These are phyloP conservation scores for Nymphalis c-album DNA, from an alignment of 2,888 invertebrate genomes.

Conservation along the genomic window DNA sequence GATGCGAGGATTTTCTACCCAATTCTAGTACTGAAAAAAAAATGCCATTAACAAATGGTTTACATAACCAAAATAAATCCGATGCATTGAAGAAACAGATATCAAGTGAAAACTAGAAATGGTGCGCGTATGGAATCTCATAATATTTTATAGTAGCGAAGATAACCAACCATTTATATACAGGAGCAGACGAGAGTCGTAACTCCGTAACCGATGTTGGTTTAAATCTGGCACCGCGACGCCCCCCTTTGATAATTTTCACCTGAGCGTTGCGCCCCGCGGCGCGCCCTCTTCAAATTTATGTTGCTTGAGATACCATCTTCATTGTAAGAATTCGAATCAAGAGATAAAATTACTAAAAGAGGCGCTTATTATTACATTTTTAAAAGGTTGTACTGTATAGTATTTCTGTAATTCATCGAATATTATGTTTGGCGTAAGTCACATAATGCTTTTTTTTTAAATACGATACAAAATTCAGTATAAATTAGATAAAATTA, in stretches of 20 bases:
- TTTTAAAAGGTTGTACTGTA: too few relatives aligned
- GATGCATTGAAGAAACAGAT: constrained; percentile 36
- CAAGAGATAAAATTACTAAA: constrained; percentile 50
- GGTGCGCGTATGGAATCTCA: constrained; percentile 32
- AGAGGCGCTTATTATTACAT: constrained; percentile 35
- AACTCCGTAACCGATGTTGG: constrained; percentile 61
- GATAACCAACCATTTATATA: constrained; percentile 45
- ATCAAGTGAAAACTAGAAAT: constrained; percentile 39
- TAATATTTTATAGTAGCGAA: constrained; percentile 43
- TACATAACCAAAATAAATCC: constrained; percentile 24
- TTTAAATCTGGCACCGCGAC: constrained; percentile 61
- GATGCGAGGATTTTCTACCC: too few relatives aligned
- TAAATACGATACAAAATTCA: neutral
- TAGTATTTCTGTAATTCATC: too few relatives aligned
- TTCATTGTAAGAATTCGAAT: constrained; percentile 67
- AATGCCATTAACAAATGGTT: neutral
- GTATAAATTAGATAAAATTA: too few relatives aligned
- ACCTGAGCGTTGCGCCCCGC: constrained; percentile 62
- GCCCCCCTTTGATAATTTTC: constrained; percentile 76
- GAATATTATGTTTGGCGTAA: too few relatives aligned
- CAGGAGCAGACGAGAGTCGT: constrained; percentile 39
- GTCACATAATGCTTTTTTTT: neutral
- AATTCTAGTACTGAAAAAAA: too few relatives aligned
- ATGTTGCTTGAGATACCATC: constrained; percentile 71
- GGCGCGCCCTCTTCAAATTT: constrained; percentile 62